Evolutionary conservation across 2,888 invertebrate genomes (phyloP).

Genomic region (Volucella bombylans): DNA sequence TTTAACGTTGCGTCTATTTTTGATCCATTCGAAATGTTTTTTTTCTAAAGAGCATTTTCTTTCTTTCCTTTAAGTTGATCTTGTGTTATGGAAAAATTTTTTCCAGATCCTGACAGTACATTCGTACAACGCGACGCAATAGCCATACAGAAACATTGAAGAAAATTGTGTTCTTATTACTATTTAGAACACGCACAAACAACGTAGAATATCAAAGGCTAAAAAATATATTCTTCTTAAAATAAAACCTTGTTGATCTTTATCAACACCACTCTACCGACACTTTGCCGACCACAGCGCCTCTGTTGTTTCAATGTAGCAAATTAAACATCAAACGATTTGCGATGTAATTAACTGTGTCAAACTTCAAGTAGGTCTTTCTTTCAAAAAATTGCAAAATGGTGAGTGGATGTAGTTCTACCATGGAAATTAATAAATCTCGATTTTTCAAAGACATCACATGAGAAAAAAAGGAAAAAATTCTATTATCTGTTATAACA

Average conservation of each 20-base stretch:
- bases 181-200: too few species aligned
- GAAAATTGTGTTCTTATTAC: too few species aligned
- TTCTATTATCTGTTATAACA: neutral
- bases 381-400: slow-evolving; percentile 81
- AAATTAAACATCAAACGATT: slow-evolving; percentile 14
- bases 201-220: neutral
- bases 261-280: neutral
- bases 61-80: too few species aligned
- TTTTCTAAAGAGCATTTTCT: too few species aligned
- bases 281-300: slow-evolving; percentile 23
- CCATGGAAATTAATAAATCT: slow-evolving; percentile 61
- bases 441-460: slow-evolving; percentile 69
- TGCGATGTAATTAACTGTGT: slow-evolving; percentile 18
- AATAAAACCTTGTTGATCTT: too few species aligned
- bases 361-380: slow-evolving; percentile 79
- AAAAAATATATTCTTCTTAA: too few species aligned
- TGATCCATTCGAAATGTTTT: too few species aligned
- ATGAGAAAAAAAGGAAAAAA: slow-evolving; percentile 7
- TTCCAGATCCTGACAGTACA: too few species aligned
- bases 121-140: too few species aligned
- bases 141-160: too few species aligned
- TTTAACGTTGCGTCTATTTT: too few species aligned
- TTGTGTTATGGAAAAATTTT: too few species aligned
- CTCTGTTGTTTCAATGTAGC: neutral
- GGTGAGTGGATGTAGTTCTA: slow-evolving; percentile 80